Base-by-base conservation (phyloP, 2,113 vertebrate species). In the Corythornis madagascariensis region DNA sequence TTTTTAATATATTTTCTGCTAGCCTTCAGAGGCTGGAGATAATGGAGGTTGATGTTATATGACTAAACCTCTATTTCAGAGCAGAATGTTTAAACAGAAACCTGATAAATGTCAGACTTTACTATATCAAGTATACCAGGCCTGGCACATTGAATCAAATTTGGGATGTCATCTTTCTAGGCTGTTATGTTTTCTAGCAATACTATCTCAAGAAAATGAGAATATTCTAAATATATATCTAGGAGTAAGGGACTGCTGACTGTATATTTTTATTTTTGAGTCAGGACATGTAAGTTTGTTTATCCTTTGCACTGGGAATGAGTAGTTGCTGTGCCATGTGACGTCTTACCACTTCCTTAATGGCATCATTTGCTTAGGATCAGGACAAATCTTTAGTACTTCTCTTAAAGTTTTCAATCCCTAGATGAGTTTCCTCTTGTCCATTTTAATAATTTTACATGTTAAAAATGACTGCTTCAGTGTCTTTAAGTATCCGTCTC, bases 261-360 rank as follows among this genome's bases (percentile, higher is more conserved):
- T 65, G 5, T 38, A 4, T 53, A 33, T 83, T 89, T 87, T 94
- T 45, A 55, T 87, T 87, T 86, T 87, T 64, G n/a, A 87, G 38
- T 15, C 59, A 70, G 60, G 33, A 74, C 64, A n/a, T 59, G 29
- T 28, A 63, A 43, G 55, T 86, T 82, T 2, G 4, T 63, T 89
- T 88, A 82, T 94, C 52, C 88, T 95, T 94, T 92, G 82, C 85
- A 56, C 12, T 85, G 74, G n/a, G 42, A 92, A 42, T 25, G 78
- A 83, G 53, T 59, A 50, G 29, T 63, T 92, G 80, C 65, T 40
- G 5, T 59, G 57, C 69, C 47, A 52, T n/a, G 25, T 75, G 77
- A 53, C 38, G 71, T 76, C 67, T 83, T 80, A 21, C 59, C 45
- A 59, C 45, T 92, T 93, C 63, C 47, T 80, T 48, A 38, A 29